These are phyloP conservation scores for Psittacus erithacus DNA, from an alignment of 2,113 vertebrate species.

Conservation along the genomic window DNA sequence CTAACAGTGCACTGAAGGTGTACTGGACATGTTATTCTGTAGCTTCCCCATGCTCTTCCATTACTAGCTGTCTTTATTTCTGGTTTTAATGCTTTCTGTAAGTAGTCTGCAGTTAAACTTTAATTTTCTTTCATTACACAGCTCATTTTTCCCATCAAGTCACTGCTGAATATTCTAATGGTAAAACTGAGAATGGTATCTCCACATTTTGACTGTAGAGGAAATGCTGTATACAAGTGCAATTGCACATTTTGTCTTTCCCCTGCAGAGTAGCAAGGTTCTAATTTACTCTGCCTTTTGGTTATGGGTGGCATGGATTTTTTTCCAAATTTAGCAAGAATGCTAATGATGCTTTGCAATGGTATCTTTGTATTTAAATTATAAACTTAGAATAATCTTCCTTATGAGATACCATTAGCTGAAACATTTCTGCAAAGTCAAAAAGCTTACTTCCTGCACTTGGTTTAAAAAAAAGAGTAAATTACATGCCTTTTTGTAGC, in stretches of 20 bases:
- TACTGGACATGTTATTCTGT: not conserved
- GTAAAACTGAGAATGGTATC: not conserved
- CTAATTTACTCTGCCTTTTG: not conserved
- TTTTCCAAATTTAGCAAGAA: not conserved
- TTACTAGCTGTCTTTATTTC: not conserved
- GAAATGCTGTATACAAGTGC: not conserved
- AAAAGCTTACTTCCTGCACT: not conserved
- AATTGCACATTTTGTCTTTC: not conserved
- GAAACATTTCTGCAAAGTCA: not conserved
- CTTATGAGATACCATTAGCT: not conserved
- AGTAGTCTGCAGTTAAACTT: not conserved
- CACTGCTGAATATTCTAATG: not conserved
- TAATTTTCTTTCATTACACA: not conserved
- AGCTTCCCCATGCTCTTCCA: not conserved
- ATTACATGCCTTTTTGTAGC: not conserved
- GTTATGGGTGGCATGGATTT: not conserved
- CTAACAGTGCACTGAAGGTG: not conserved
- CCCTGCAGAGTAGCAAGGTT: not conserved
- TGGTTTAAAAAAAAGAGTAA: not conserved
- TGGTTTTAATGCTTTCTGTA: not conserved
- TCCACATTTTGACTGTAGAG: not conserved
- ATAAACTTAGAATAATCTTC: not conserved
- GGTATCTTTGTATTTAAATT: not conserved
- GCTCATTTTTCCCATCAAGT: not conserved
- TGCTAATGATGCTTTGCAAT: not conserved